Evolutionary conservation across 2,113 vertebrate genomes (phyloP).

Genomic region (Ochotona curzoniae): DNA sequence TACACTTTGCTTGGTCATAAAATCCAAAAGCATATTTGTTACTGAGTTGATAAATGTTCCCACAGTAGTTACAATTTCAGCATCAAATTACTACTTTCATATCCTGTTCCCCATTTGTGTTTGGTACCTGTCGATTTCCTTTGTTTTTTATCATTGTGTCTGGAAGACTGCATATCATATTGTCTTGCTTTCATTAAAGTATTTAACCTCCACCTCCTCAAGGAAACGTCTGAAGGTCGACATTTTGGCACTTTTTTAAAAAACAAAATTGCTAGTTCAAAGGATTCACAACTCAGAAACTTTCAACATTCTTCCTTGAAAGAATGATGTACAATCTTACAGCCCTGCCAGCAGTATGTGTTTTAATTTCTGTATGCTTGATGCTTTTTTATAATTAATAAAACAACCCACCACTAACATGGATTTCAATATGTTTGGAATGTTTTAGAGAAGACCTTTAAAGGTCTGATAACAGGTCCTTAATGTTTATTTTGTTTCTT

Average conservation of each 20-base stretch:
- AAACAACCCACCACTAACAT: neutral
- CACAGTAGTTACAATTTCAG: neutral
- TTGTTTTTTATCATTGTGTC: neutral
- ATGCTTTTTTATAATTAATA: neutral
- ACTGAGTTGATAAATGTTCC: neutral
- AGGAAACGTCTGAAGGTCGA: neutral
- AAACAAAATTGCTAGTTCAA: neutral
- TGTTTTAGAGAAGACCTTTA: conserved; percentile 6
- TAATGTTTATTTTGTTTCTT: neutral
- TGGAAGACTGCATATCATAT: neutral
- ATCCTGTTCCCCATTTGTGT: neutral
- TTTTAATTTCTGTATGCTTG: neutral
- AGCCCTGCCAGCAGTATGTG: neutral
- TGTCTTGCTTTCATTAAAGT: neutral
- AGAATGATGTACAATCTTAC: neutral
- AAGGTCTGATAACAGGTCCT: neutral
- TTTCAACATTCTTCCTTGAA: neutral
- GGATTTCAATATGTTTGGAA: neutral
- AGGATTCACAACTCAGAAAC: neutral
- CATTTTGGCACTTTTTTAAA: neutral
- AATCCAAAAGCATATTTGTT: neutral
- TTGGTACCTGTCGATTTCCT: neutral
- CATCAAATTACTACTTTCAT: neutral
- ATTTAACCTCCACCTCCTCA: neutral
- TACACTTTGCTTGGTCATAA: neutral